phyloP scores from a whole-genome alignment of 2,113 vertebrate species.

The Upupa epops region DNA sequence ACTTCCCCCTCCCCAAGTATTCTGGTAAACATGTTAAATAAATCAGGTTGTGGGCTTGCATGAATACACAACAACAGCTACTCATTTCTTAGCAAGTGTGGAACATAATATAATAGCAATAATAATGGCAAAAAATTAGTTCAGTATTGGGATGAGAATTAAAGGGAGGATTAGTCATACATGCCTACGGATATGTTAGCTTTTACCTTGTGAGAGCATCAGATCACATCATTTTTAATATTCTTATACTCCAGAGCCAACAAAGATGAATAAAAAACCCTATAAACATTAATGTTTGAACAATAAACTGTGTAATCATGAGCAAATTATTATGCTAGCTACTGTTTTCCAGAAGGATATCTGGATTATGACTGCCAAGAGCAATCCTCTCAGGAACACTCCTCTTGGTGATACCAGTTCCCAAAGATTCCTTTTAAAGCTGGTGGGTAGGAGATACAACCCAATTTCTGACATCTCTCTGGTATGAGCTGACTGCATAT shows the following conservation, averaged over 20 bases:
- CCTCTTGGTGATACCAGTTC: background rate
- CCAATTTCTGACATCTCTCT: background rate
- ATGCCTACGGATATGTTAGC: background rate
- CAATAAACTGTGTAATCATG: background rate
- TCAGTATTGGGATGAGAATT: background rate
- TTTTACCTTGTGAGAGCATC: background rate
- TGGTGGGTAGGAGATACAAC: background rate
- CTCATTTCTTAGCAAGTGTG: background rate
- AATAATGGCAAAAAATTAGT: background rate
- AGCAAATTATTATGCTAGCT: background rate
- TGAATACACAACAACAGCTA: constrained; percentile 1
- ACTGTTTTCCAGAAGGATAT: background rate
- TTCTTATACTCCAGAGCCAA: background rate
- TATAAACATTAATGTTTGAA: background rate
- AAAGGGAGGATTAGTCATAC: background rate
- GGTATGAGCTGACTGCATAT: background rate
- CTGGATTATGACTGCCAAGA: background rate
- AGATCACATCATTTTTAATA: background rate
- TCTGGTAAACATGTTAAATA: constrained; percentile 37
- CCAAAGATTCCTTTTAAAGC: background rate
- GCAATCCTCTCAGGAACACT: background rate
- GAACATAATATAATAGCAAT: background rate
- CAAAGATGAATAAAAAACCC: background rate
- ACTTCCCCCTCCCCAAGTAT: background rate
- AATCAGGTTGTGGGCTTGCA: constrained; percentile 21